phyloP scores from a whole-genome alignment of 37 sponge, comb jelly and placozoan genomes.

The Halichondria panicea region DNA sequence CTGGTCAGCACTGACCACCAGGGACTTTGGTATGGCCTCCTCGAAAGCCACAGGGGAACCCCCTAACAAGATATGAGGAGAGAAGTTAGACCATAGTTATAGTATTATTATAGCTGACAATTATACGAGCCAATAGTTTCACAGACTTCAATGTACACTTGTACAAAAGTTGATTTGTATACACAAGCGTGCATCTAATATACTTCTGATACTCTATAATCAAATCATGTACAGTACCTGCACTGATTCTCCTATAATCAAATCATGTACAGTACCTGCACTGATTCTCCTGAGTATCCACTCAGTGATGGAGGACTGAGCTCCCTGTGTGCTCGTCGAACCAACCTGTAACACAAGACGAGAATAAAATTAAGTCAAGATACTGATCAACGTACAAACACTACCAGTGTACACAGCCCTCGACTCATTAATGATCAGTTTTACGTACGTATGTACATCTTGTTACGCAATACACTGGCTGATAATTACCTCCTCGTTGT shows the following conservation, averaged over 20 bases:
- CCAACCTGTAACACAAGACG: slow-evolving; percentile 54
- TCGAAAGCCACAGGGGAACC: slow-evolving; percentile 70
- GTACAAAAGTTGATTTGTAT: too few relatives aligned
- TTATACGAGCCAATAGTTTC: not conserved
- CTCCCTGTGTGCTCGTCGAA: slow-evolving; percentile 92
- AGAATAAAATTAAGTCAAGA: too few relatives aligned
- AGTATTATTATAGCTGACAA: not conserved
- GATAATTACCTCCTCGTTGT: slow-evolving; percentile 89
- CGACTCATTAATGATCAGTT: too few relatives aligned
- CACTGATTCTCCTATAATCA: not conserved
- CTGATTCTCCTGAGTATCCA: slow-evolving; percentile 70
- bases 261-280: slow-evolving; percentile 11
- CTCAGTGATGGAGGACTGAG: slow-evolving; percentile 79
- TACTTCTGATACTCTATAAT: not conserved
- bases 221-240: not conserved
- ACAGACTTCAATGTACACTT: not conserved
- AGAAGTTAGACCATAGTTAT: not conserved
- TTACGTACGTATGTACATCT: not conserved
- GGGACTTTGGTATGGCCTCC: slow-evolving; percentile 84
- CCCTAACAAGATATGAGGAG: not conserved
- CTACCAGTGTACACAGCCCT: too few relatives aligned
- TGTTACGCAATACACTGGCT: not conserved
- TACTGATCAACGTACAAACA: too few relatives aligned
- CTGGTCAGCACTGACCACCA: slow-evolving; percentile 94
- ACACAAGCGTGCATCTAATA: too few relatives aligned